phyloP scores from a whole-genome alignment of 2,113 vertebrate genomes.

The Sminthopsis crassicaudata region DNA sequence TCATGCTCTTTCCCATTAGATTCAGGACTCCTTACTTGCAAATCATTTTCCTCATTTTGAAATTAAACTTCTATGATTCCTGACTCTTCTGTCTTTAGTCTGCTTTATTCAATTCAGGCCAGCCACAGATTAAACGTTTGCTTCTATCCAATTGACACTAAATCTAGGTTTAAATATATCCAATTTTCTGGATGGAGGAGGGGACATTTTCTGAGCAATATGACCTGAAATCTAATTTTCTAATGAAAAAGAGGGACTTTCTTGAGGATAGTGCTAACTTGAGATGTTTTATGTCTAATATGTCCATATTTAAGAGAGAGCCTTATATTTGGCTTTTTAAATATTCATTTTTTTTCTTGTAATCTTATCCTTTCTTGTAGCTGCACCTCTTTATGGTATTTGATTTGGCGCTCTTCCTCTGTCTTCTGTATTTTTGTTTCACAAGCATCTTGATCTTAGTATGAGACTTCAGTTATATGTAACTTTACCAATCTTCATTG shows the following conservation, averaged over 20 bases:
- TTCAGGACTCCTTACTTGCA: too few species aligned
- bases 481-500: background rate
- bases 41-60: too few species aligned
- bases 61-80: too few species aligned
- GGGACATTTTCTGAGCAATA: background rate
- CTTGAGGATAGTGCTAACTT: background rate
- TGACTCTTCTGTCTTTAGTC: too few species aligned
- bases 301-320: background rate
- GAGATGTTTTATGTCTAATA: background rate
- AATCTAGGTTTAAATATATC: background rate
- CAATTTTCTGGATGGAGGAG: background rate
- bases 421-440: background rate
- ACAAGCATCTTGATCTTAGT: background rate
- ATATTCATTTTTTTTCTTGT: background rate
- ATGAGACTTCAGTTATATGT: background rate
- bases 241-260: background rate
- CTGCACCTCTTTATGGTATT: background rate
- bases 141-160: too few species aligned
- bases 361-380: background rate
- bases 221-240: background rate
- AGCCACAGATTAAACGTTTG: too few species aligned
- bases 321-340: background rate
- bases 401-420: background rate
- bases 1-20: too few species aligned
- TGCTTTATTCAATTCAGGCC: too few species aligned